A percentile compares a stretch with the other conserved stretches of the same genome.
Evolutionary conservation across 2,113 vertebrate genomes (phyloP).

Genomic region (Solenodon paradoxus): DNA sequence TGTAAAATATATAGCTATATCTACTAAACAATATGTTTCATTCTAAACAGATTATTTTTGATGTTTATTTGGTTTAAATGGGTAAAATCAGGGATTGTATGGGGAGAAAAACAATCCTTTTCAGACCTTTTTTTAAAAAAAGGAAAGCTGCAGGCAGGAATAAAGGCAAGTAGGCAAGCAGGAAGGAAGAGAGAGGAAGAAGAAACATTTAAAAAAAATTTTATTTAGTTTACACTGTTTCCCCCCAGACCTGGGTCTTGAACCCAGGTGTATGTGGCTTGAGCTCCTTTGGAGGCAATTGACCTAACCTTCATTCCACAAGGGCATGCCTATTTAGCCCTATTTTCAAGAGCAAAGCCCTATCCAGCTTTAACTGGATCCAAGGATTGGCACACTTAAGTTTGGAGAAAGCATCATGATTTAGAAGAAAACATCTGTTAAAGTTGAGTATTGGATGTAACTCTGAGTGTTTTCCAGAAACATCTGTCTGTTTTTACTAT

Average conservation of each 20-base stretch:
- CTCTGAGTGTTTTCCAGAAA: constrained; percentile 29
- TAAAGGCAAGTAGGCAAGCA: too few relatives aligned
- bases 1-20: background rate
- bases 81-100: constrained; percentile 13
- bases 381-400: background rate
- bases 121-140: too few relatives aligned
- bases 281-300: too few relatives aligned
- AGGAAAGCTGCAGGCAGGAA: too few relatives aligned
- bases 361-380: constrained; percentile 26
- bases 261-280: too few relatives aligned
- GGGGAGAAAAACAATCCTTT: background rate
- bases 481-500: background rate
- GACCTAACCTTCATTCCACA: too few relatives aligned
- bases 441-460: background rate
- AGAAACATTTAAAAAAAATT: too few relatives aligned
- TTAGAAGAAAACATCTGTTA: constrained; percentile 24
- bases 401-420: constrained; percentile 1
- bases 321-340: too few relatives aligned
- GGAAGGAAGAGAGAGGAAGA: too few relatives aligned
- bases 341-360: constrained; percentile 1
- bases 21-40: background rate
- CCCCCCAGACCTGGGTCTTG: too few relatives aligned
- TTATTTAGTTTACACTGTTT: too few relatives aligned
- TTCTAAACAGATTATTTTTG: background rate
- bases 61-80: constrained; percentile 20